These are phyloP conservation scores for Amazona guildingii DNA, from an alignment of 2,113 vertebrate genomes.

Conservation along the genomic window DNA sequence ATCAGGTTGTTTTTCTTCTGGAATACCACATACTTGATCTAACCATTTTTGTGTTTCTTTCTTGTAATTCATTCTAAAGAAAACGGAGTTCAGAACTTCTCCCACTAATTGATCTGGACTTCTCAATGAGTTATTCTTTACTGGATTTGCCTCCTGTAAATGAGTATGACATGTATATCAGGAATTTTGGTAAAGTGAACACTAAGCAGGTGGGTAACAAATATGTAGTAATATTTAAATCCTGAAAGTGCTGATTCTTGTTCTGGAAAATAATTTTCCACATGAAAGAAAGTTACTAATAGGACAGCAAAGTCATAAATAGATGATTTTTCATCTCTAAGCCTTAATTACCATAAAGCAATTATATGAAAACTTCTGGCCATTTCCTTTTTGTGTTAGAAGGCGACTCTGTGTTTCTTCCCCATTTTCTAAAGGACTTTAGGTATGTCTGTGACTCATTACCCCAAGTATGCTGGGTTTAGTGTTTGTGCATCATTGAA, in stretches of 20 bases:
- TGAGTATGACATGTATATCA: constrained; percentile 96
- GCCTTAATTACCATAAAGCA: neutral
- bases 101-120: constrained; percentile 90
- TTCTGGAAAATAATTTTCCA: neutral
- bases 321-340: neutral
- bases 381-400: neutral
- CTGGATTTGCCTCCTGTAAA: constrained; percentile 91
- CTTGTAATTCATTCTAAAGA: constrained; percentile 68
- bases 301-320: neutral
- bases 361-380: neutral
- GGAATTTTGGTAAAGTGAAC: constrained; percentile 88
- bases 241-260: neutral
- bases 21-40: neutral
- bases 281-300: neutral
- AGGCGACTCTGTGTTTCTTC: neutral
- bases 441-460: neutral
- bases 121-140: constrained; percentile 84
- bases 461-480: neutral
- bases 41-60: constrained; percentile 19
- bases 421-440: neutral
- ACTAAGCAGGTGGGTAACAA: constrained; percentile 86
- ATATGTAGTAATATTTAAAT: neutral
- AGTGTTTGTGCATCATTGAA: neutral
- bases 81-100: constrained; percentile 87
- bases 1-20: neutral